Evolutionary conservation across 2,888 invertebrate genomes (phyloP), one percentile per base, ranked within the genome.

Genomic region (Gasteruption jaculator): DNA sequence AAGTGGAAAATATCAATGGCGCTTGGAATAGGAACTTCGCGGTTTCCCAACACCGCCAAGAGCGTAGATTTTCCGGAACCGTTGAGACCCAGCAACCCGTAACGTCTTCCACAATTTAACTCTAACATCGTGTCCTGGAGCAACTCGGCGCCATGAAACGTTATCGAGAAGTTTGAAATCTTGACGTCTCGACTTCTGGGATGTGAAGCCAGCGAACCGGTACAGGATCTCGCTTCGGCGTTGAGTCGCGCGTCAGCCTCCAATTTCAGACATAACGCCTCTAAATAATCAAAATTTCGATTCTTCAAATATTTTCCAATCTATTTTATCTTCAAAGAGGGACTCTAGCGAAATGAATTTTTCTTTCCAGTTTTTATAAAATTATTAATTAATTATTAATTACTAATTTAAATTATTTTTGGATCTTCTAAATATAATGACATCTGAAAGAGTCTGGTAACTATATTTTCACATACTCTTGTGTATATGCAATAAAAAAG

Each of bases 41-140:
- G 83, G 50, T 91, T 86, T 42, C 95, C 95, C 46, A 99, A 76
- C 14, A 88, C 91, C 30, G 95, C 81, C 50, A 99, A 75, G 43
- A 99, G 73, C 2, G 96, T 95, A 2, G 96, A 96, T 73, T 99
- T 99, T 78, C 97, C 97, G 70, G 92, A 91, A 54, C 99, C 99
- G 73, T 99, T 99, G n/a, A 91, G 78, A 38, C 99, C 99, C 55
- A 99, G 83, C 7, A 99, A 78, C 56, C 97, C 99, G 71, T 99
- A 99, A 57, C 96, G 81, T 51, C 96, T 79, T 0, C 97, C 96
- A 71, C 93, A 93, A 75, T 97, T 99, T 73, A 99, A 80, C 74
- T 99, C 99, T 20, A 99, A 77, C 72, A 90, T 82, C 2, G 97
- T 94, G 70, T 99, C 99, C 65, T 89, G 89, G 39, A 99, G 79